A percentile compares a stretch with the other conserved stretches of the same genome.
Conservation (phyloP, 2,888 invertebrate genomes). For the Coelopa pilipes region DNA sequence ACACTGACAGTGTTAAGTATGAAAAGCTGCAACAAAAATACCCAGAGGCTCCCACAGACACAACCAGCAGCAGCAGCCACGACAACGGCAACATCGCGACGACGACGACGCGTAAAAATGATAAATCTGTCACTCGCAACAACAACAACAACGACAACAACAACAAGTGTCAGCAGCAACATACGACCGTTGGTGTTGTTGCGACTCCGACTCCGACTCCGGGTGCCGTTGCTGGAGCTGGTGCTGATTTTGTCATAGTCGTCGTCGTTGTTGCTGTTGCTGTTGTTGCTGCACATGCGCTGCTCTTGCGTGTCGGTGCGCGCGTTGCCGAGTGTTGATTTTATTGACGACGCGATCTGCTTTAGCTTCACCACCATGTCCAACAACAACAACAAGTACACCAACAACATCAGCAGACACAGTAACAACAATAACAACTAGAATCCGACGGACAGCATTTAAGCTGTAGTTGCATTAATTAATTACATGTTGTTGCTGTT, state of each 20-base stretch:
- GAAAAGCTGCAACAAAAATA: too few relatives aligned
- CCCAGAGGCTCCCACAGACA: too few relatives aligned
- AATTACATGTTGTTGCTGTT: slow-evolving; percentile 27
- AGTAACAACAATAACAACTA: slow-evolving; percentile 4
- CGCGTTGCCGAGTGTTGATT: slow-evolving; percentile 35
- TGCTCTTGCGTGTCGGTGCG: slow-evolving; percentile 34
- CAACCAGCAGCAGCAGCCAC: too few relatives aligned
- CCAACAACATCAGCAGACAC: slow-evolving; percentile 11
- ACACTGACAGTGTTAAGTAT: too few relatives aligned
- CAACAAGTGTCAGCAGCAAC: slow-evolving; percentile 15
- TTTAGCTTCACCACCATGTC: slow-evolving; percentile 12
- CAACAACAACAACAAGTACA: slow-evolving; percentile 5
- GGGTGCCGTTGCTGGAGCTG: slow-evolving; percentile 1
- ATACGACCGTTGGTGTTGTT: not conserved
- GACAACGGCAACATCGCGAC: not conserved
- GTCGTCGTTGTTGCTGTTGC: not conserved
- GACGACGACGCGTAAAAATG: slow-evolving; percentile 35
- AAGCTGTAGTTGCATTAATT: slow-evolving; percentile 30
- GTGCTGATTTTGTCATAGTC: slow-evolving; percentile 1
- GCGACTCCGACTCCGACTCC: too few relatives aligned
- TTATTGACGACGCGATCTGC: slow-evolving; percentile 36
- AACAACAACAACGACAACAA: slow-evolving; percentile 18
- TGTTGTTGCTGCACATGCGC: slow-evolving; percentile 30
- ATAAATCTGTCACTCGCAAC: slow-evolving; percentile 36
- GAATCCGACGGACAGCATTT: not conserved